Evolutionary conservation across 2,888 invertebrate species (phyloP).

Genomic region (Physocephala rufipes): DNA sequence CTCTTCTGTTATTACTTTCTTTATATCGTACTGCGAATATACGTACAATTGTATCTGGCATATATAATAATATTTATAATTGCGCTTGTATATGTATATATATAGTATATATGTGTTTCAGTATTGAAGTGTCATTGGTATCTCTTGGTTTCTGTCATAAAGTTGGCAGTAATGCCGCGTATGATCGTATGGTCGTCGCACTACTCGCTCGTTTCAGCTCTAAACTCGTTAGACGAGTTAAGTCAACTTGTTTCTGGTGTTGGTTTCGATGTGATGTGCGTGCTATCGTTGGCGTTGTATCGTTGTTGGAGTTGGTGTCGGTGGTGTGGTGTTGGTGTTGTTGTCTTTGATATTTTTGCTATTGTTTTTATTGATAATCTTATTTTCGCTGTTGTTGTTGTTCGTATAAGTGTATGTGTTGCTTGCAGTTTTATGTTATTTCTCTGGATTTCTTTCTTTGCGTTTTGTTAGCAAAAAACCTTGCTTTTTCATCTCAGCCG

Average conservation of each 20-base stretch:
- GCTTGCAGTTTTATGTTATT: too few relatives aligned
- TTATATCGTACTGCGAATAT: conserved; percentile 11
- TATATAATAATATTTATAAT: too few relatives aligned
- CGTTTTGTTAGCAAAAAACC: conserved; percentile 59
- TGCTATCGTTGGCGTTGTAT: too few relatives aligned
- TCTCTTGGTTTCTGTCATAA: not conserved
- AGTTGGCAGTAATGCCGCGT: conserved; percentile 12
- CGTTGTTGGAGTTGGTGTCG: conserved; percentile 9
- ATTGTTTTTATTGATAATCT: too few relatives aligned
- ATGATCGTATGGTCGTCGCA: not conserved
- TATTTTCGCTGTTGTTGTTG: too few relatives aligned
- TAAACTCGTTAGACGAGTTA: conserved; percentile 14
- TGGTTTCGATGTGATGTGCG: too few relatives aligned
- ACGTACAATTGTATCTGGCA: too few relatives aligned
- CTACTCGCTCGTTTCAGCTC: not conserved
- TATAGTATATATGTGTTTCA: conserved; percentile 32
- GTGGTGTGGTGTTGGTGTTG: not conserved
- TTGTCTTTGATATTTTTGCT: too few relatives aligned
- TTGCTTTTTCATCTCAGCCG: conserved; percentile 57
- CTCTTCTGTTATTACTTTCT: conserved; percentile 39
- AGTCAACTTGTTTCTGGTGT: conserved; percentile 12
- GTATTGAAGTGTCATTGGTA: conserved; percentile 41
- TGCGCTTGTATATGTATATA: not conserved
- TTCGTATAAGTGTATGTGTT: too few relatives aligned
- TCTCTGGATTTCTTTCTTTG: conserved; percentile 45